These are phyloP conservation scores for Morelia viridis DNA, from an alignment of 2,797 vertebrate genomes.

Conservation along the genomic window DNA sequence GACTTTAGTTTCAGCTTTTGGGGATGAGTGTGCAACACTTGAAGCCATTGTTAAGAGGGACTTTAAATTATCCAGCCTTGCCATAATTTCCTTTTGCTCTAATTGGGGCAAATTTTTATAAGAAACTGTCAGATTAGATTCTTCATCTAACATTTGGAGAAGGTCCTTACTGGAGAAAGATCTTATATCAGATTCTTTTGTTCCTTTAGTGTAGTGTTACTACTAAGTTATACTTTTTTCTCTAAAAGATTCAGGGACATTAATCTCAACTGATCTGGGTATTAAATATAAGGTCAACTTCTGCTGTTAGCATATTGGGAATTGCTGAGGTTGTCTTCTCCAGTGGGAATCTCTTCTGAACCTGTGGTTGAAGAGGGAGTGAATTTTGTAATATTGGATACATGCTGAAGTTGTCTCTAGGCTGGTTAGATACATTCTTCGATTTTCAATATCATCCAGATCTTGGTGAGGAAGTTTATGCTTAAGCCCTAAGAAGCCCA, in stretches of 20 bases:
- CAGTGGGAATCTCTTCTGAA: neutral
- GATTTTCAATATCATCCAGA: neutral
- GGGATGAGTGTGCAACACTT: no score
- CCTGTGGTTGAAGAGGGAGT: neutral
- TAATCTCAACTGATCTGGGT: neutral
- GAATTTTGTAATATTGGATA: neutral
- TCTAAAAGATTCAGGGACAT: neutral
- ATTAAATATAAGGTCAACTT: neutral
- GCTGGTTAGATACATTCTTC: neutral
- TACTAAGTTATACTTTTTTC: neutral
- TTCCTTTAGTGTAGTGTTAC: neutral
- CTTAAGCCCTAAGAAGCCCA: neutral
- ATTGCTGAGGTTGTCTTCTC: neutral
- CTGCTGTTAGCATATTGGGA: neutral
- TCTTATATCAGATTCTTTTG: neutral
- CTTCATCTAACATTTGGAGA: neutral
- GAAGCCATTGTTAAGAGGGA: no score
- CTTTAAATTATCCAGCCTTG: no score
- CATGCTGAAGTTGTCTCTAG: neutral
- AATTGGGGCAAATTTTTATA: no score
- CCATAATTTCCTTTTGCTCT: no score
- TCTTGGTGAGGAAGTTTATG: neutral
- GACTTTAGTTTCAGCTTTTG: no score
- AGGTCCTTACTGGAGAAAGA: neutral
- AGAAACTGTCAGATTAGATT: neutral